Conservation (phyloP, 2,797 vertebrate species). For the Mallotus villosus region DNA sequence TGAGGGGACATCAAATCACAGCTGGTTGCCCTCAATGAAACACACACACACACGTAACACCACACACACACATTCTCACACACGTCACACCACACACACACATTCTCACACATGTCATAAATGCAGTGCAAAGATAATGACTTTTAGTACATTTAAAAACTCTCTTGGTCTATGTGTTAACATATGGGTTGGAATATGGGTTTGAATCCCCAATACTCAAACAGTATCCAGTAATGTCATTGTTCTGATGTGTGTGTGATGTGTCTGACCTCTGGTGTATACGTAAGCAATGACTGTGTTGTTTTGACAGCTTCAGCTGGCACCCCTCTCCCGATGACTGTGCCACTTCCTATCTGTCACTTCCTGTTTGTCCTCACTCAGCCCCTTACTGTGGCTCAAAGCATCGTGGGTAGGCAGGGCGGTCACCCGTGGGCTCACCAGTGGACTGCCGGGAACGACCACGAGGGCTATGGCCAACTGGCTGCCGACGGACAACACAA, state of each 20-base stretch:
- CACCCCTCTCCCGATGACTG: neutral
- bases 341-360: neutral
- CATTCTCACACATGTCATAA: neutral
- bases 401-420: neutral
- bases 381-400: neutral
- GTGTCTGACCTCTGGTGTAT: neutral
- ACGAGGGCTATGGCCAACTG: neutral
- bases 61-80: neutral
- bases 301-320: neutral
- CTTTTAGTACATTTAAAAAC: no score
- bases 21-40: neutral
- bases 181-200: no score
- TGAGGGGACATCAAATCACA: conserved; percentile 21
- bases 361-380: neutral
- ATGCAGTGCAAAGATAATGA: neutral
- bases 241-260: no score
- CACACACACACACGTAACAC: neutral
- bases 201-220: no score
- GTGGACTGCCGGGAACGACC: neutral
- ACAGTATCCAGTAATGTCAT: no score
- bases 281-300: neutral
- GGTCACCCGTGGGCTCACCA: neutral
- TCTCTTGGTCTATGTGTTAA: no score
- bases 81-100: neutral
- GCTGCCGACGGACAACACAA: neutral